Percentiles rank a stretch among this genome's conserved stretches.
These are phyloP conservation scores for Polymixis lichenea DNA, from an alignment of 2,888 invertebrate species.

Conservation along the genomic window DNA sequence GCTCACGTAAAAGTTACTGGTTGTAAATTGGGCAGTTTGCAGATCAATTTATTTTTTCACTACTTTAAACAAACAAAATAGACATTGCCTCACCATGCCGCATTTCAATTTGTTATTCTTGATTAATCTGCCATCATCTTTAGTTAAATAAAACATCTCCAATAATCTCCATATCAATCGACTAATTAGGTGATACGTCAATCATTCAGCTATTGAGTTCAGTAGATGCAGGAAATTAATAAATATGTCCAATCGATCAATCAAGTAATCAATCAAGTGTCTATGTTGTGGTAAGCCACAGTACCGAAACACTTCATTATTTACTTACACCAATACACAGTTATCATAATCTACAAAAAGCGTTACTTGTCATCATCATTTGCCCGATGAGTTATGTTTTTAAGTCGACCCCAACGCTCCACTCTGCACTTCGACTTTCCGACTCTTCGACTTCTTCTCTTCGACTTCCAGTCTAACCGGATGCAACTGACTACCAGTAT, in stretches of 20 bases:
- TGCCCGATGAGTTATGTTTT: no score
- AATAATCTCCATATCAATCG: slow-evolving; percentile 10
- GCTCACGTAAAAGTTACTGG: neutral
- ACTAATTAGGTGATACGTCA: slow-evolving; percentile 54
- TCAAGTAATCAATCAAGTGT: slow-evolving; percentile 44
- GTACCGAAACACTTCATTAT: slow-evolving; percentile 31
- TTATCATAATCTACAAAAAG: slow-evolving; percentile 37
- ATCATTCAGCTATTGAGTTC: slow-evolving; percentile 32
- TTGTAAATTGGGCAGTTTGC: neutral
- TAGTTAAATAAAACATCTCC: neutral
- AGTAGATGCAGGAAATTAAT: slow-evolving; percentile 38
- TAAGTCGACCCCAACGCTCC: no score
- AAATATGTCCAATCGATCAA: slow-evolving; percentile 46
- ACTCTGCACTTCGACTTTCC: no score
- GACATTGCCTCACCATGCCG: neutral
- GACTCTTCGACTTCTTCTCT: no score
- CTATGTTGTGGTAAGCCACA: slow-evolving; percentile 23
- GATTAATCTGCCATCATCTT: slow-evolving; percentile 2
- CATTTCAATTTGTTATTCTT: neutral
- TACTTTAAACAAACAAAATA: neutral
- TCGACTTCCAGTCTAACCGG: no score
- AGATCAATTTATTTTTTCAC: neutral
- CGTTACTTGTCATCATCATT: slow-evolving; percentile 8
- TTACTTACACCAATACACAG: slow-evolving; percentile 9
- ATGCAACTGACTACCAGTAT: no score